Base-by-base conservation (phyloP, 2,113 vertebrate genomes). In the Brachypodius melanocephalos region DNA sequence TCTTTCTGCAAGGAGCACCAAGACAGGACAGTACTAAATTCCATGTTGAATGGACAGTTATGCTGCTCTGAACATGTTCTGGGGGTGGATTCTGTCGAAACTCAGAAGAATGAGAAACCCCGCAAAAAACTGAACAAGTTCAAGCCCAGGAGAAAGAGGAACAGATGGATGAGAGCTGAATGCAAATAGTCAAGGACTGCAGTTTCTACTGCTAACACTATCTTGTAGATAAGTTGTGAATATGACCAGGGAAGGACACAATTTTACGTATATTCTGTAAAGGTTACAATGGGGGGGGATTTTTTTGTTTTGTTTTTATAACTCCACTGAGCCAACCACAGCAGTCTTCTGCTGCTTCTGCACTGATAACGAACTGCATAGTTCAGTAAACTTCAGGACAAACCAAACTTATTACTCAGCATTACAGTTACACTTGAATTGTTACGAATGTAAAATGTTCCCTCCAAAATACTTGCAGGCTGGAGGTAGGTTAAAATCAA, bases 1-100 rank as follows among this genome's bases (percentile, higher is more conserved):
- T 99, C 99, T 26, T 99, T 99, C 96, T 99, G 99, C 97, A 99
- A 99, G 98, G 98, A 98, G 24, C 99, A 99, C 96, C 98, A 99
- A 78, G 98, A 99, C 2, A 98, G 98, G 94, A 98, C 97, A 36
- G 97, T 98, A 94, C 98, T 98, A 51, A 96, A 95, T 55, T 97
- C 98, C 76, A 97, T 95, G 0, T 76, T 96, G 90, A 98, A 98
- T 0, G 98, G 98, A 91, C 98, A 98, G 88, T 94, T 98, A 63
- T 99, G 98, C 98, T 99, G 99, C 95, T 97, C 96, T 36, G 99
- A 99, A 96, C 99, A 99, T 3, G 98, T 99, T 24, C 72, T 89
- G 9, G 98, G 98, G 95, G 94, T 90, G 24, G 98, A 98, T 79
- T 90, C 92, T 14, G 40, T 89, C 25, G 92, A 91, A 20, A 80